Percentiles rank a stretch among this genome's conserved stretches.
Conservation (phyloP, 2,113 vertebrate species). For the Myiozetetes cayanensis region DNA sequence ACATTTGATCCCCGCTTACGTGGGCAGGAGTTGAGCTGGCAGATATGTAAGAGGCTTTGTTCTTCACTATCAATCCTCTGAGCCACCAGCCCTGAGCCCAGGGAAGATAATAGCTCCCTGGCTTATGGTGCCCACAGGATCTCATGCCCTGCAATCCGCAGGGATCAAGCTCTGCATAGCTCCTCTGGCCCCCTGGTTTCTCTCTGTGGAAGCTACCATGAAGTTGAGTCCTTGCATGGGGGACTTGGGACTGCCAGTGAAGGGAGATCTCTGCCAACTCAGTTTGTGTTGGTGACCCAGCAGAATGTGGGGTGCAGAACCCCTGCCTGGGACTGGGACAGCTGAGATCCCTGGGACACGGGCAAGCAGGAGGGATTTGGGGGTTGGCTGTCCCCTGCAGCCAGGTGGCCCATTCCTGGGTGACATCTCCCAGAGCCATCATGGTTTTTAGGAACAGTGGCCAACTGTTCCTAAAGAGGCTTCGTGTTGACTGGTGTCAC, state of each 20-base stretch:
- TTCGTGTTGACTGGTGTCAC: neutral
- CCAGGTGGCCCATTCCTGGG: neutral
- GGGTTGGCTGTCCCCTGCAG: neutral
- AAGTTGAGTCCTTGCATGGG: neutral
- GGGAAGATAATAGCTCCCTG: conserved; percentile 47
- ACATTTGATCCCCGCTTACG: neutral
- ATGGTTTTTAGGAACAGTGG: neutral
- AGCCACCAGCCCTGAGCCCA: conserved; percentile 13
- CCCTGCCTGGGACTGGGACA: neutral
- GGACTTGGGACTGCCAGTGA: neutral
- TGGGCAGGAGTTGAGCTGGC: conserved; percentile 26
- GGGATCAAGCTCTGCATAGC: neutral
- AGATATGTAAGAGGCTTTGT: conserved; percentile 56
- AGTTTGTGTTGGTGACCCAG: neutral
- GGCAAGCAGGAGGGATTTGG: neutral
- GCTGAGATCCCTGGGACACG: neutral
- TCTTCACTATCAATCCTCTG: conserved; percentile 28
- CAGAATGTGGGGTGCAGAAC: too few relatives aligned
- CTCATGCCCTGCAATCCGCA: neutral
- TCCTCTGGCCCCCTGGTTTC: neutral
- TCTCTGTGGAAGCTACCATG: neutral
- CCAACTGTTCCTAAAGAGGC: neutral
- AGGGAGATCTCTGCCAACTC: conserved; percentile 6
- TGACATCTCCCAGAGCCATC: neutral
- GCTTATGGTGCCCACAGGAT: conserved; percentile 31